phyloP scores from a whole-genome alignment of 35 echinoderm and acorn worm genomes.

The Lytechinus pictus region DNA sequence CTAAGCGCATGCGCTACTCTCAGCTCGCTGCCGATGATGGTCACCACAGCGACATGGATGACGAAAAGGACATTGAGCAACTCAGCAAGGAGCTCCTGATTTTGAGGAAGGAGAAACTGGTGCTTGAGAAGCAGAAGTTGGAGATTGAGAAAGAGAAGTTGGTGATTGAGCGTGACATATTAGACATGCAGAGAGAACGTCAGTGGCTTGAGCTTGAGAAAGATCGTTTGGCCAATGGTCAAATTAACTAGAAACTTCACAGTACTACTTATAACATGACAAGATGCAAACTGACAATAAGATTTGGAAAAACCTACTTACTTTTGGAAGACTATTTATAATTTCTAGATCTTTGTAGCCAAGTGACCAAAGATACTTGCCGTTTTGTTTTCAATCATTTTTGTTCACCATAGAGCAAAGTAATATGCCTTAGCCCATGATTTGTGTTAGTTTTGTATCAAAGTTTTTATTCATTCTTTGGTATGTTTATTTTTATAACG shows the following conservation, averaged over 20 bases:
- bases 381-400: background rate
- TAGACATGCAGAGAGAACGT: constrained; percentile 45
- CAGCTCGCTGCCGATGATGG: background rate
- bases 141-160: constrained; percentile 50
- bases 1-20: constrained; percentile 33
- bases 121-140: constrained; percentile 43
- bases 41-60: constrained; percentile 19
- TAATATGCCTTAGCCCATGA: background rate
- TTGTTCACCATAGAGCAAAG: background rate
- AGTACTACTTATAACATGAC: background rate
- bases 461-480: too few species aligned
- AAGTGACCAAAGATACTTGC: constrained; percentile 43
- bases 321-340: background rate
- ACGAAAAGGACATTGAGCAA: constrained; percentile 31
- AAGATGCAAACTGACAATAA: background rate
- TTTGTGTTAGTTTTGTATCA: too few species aligned
- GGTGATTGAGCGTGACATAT: constrained; percentile 35
- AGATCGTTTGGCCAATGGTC: constrained; percentile 14
- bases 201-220: constrained; percentile 46
- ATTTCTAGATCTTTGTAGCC: background rate
- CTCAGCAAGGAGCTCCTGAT: constrained; percentile 50
- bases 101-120: constrained; percentile 24
- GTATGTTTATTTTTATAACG: background rate
- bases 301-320: background rate
- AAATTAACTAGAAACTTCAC: background rate